Evolutionary conservation across 2,888 invertebrate genomes (phyloP).

Genomic region (Drosophila anomalata): DNA sequence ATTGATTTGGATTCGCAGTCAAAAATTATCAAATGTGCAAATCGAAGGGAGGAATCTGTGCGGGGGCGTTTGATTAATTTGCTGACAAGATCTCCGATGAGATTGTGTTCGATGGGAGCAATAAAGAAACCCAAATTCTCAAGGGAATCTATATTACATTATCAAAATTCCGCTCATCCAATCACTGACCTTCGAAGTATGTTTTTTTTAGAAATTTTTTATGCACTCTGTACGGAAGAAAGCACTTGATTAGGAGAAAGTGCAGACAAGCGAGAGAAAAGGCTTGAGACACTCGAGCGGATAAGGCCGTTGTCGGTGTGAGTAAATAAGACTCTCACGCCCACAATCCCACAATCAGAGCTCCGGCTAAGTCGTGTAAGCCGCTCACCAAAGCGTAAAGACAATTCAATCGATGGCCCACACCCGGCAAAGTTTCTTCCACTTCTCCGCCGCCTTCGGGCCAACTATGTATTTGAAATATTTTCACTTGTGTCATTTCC

Average conservation of each 20-base stretch:
- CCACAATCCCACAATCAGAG: slow-evolving; percentile 43
- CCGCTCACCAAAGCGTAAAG: slow-evolving; percentile 58
- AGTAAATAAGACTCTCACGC: slow-evolving; percentile 25
- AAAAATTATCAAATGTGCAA: slow-evolving; percentile 43
- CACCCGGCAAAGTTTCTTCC: slow-evolving; percentile 12
- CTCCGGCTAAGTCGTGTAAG: slow-evolving; percentile 52
- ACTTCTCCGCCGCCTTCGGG: slow-evolving; percentile 15
- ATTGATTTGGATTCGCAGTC: slow-evolving; percentile 64
- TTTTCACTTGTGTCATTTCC: slow-evolving; percentile 77
- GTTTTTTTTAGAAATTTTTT: slow-evolving; percentile 8
- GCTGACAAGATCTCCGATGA: neutral
- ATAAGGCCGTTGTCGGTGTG: neutral
- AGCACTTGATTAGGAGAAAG: slow-evolving; percentile 47
- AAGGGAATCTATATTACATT: neutral
- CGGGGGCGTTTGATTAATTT: slow-evolving; percentile 15
- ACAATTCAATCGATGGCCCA: slow-evolving; percentile 68
- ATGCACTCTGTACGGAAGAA: slow-evolving; percentile 22
- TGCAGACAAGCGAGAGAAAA: slow-evolving; percentile 52
- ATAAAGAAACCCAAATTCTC: neutral
- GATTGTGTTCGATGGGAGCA: neutral
- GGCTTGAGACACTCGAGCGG: slow-evolving; percentile 15
- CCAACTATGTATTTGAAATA: slow-evolving; percentile 61
- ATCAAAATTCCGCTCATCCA: neutral
- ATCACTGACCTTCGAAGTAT: slow-evolving; percentile 16
- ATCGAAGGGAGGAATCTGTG: slow-evolving; percentile 17